Conservation (phyloP, 1,140 invertebrate genomes). For the Pseudomyrmex gracilis region DNA sequence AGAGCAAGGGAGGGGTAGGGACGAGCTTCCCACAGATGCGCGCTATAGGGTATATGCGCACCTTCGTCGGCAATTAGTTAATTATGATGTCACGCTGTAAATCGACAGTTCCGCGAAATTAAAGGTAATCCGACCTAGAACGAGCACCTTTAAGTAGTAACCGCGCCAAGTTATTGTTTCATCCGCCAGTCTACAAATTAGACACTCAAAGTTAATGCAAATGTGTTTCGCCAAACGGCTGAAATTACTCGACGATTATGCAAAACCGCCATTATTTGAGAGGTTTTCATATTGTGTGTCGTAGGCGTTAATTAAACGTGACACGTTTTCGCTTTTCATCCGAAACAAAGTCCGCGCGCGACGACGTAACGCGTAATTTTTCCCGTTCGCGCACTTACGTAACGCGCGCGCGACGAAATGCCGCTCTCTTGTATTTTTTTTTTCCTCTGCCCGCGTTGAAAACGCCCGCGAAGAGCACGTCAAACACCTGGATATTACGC, state of each 20-base stretch:
- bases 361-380: neutral
- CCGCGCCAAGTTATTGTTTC: neutral
- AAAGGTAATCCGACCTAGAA: neutral
- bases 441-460: neutral
- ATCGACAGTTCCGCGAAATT: neutral
- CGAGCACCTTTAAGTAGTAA: too few species aligned
- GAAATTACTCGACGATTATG: neutral
- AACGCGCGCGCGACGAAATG: neutral
- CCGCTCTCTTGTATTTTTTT: neutral
- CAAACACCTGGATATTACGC: constrained; percentile 19
- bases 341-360: neutral
- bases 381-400: neutral
- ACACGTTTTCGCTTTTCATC: neutral
- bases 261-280: neutral
- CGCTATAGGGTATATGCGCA: too few species aligned
- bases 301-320: neutral
- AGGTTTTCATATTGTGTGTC: neutral
- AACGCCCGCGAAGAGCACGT: neutral
- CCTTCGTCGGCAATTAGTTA: constrained; percentile 34
- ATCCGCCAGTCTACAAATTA: neutral
- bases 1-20: too few species aligned
- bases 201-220: neutral
- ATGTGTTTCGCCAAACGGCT: neutral
- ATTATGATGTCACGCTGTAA: constrained; percentile 19
- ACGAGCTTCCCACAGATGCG: too few species aligned